phyloP scores from a whole-genome alignment of 1,140 invertebrate species.

The Brachionus plicatilis region DNA sequence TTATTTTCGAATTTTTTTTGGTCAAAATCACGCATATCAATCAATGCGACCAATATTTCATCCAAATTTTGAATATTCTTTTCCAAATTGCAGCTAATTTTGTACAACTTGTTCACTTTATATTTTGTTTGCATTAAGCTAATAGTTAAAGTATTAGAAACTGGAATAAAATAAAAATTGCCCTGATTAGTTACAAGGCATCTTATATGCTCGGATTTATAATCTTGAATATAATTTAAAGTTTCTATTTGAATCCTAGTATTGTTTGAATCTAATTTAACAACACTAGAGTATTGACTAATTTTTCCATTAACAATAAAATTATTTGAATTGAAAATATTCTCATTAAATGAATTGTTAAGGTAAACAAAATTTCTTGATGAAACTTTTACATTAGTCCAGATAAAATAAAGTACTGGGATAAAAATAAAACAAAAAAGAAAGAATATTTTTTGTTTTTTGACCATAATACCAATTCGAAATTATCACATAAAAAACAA shows the following conservation, averaged over 20 bases:
- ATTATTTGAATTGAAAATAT: not conserved
- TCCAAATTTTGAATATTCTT: not conserved
- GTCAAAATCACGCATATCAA: not conserved
- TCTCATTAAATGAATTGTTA: not conserved
- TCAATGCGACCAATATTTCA: not conserved
- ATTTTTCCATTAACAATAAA: not conserved
- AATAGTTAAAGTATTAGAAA: not conserved
- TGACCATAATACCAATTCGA: too few species aligned
- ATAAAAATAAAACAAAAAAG: not conserved
- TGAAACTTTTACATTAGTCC: not conserved
- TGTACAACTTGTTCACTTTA: not conserved
- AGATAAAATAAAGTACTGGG: not conserved
- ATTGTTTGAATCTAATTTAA: not conserved
- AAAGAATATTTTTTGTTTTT: too few species aligned
- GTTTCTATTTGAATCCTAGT: not conserved
- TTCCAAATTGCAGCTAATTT: not conserved
- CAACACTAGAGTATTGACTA: not conserved
- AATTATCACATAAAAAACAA: too few species aligned
- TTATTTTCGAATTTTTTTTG: not conserved
- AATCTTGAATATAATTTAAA: not conserved
- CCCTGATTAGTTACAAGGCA: not conserved
- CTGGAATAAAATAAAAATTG: not conserved
- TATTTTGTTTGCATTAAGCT: not conserved
- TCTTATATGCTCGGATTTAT: not conserved
- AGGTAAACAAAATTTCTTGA: not conserved